Evolutionary conservation across 1,140 invertebrate species (phyloP), one percentile per base, ranked within the genome.

Genomic region (Drosophila chauvacae): DNA sequence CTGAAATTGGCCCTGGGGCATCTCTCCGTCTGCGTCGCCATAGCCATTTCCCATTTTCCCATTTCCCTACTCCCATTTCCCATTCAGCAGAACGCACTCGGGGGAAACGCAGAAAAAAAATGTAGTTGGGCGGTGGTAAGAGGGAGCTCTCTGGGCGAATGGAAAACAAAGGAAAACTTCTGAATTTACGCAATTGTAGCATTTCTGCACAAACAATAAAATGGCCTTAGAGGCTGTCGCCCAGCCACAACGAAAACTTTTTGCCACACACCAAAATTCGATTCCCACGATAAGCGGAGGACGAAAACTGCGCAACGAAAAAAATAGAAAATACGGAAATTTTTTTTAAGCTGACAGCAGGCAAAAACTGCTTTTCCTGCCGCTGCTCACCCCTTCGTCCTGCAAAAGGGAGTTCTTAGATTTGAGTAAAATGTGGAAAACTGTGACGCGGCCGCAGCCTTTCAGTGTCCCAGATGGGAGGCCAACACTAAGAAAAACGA

Each of bases 11-110:
- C 83, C 80, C 76, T 59, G 59, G 80, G 71, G 79, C 71, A 66
- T 66, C 58, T 66, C 58, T 26, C 11, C 56, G 7, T 28, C 56
- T 41, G 2, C 16, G 56, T 26, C 41, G 35, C 20, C 41, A 37
- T 28, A 30, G 10, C 42, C 55, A 48, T 18, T 18, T 57, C 30
- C 55, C 69, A 51, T 37, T 18, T 18, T 57, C 30, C 55, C 69
- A 51, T 37, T 37, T 55, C 51, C 33, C 51, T 16, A 18, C 33
- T 16, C 18, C 33, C 51, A 55, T 55, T 56, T 56, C 35, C 66
- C 82, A 87, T 86, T 83, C 83, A 87, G 59, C 76, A 79, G 83
- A 87, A 63, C 70, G 80, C 80, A 87, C 83, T 87, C 83, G 57
- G 50, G 83, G 83, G 83, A 86, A 72, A 72, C 81, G 50, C 47